Conservation (phyloP, 2,888 invertebrate species). For the Lamellibrachia satsuma region DNA sequence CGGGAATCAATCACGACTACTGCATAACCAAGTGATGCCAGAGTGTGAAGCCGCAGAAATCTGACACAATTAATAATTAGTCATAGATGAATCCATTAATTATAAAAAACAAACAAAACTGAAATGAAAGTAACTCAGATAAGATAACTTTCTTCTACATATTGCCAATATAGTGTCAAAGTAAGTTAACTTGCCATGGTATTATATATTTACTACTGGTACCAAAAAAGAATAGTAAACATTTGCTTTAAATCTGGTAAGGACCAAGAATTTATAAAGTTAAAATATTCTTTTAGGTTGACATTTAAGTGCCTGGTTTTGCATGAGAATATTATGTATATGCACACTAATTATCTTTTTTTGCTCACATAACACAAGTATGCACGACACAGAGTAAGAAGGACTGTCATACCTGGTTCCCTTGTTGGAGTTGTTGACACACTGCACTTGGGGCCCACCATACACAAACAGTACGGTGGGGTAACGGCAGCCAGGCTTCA, state of each 20-base stretch:
- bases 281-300: too few species aligned
- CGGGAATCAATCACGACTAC: constrained; percentile 95
- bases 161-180: not conserved
- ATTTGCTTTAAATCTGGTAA: too few species aligned
- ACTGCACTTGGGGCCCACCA: constrained; percentile 97
- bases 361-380: not conserved
- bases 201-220: not conserved
- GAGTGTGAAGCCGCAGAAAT: constrained; percentile 90
- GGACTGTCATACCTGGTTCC: constrained; percentile 44
- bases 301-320: not conserved
- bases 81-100: not conserved
- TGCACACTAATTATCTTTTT: not conserved
- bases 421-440: constrained; percentile 87
- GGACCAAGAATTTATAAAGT: too few species aligned
- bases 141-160: not conserved
- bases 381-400: not conserved
- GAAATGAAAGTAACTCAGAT: not conserved
- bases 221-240: not conserved
- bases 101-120: not conserved
- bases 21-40: constrained; percentile 94
- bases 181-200: not conserved
- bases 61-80: constrained; percentile 66
- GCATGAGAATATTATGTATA: not conserved
- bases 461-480: constrained; percentile 97
- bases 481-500: constrained; percentile 73